phyloP scores from a whole-genome alignment of 2,113 vertebrate species.

The Aleadryas rufinucha region DNA sequence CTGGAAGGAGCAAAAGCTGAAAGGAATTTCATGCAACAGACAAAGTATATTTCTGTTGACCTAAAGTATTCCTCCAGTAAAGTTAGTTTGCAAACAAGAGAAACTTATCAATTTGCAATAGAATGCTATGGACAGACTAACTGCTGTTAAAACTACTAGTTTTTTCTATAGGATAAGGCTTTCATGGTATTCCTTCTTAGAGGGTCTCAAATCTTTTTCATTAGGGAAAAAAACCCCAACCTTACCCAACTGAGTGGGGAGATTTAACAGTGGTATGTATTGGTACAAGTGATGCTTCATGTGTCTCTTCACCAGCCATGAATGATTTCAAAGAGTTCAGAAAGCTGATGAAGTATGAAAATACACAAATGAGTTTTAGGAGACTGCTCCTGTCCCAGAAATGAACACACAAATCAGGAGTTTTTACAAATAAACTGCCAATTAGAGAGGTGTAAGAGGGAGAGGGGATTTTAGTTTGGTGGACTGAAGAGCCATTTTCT shows the following conservation, averaged over 20 bases:
- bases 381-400: not conserved
- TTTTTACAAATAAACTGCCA: not conserved
- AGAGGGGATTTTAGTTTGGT: not conserved
- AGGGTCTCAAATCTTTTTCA: not conserved
- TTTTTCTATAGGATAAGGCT: not conserved
- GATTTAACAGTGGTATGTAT: not conserved
- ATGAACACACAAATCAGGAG: not conserved
- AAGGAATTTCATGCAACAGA: not conserved
- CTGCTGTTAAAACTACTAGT: not conserved
- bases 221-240: accelerated
- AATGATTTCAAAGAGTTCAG: not conserved
- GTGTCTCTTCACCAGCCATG: not conserved
- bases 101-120: not conserved
- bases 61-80: not conserved
- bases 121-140: not conserved
- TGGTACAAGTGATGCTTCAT: not conserved
- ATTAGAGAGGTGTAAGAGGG: not conserved
- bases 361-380: not conserved
- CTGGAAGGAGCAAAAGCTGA: not conserved
- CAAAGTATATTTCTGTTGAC: not conserved
- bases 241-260: not conserved
- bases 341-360: not conserved
- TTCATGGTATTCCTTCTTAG: not conserved
- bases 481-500: not conserved
- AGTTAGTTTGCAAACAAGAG: not conserved